Evolutionary conservation across 2,888 invertebrate genomes (phyloP).

Genomic region (Coelinius sp.): DNA sequence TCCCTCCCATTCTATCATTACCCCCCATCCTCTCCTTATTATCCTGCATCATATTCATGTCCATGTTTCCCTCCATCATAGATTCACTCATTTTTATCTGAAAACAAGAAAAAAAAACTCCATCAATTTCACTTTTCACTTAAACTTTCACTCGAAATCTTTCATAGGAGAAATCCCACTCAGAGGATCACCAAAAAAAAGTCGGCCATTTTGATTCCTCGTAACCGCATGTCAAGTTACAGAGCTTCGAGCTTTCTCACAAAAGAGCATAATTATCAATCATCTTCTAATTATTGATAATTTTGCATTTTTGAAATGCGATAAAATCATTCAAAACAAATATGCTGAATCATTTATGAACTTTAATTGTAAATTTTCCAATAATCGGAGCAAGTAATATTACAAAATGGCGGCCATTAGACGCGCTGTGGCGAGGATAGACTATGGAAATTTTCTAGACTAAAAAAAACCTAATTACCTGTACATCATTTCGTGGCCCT

Average conservation of each 20-base stretch:
- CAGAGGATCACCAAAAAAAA: neutral
- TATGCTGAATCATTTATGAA: neutral
- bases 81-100: conserved; percentile 67
- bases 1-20: conserved; percentile 43
- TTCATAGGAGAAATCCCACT: neutral
- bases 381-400: neutral
- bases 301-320: neutral
- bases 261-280: neutral
- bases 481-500: conserved; percentile 46
- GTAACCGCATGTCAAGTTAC: conserved; percentile 7
- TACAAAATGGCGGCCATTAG: conserved; percentile 36
- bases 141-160: neutral
- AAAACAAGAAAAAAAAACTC: conserved; percentile 30
- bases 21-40: conserved; percentile 34
- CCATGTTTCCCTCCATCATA: conserved; percentile 56
- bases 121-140: conserved; percentile 14
- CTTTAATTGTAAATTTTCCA: neutral
- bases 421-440: neutral
- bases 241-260: neutral
- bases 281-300: neutral
- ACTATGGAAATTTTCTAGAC: neutral
- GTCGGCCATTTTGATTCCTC: conserved; percentile 33
- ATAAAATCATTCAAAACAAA: neutral
- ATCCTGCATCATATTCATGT: conserved; percentile 30
- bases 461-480: conserved; percentile 29